These are phyloP conservation scores for Hypomesus transpacificus DNA, from an alignment of 2,113 vertebrate species.

Conservation along the genomic window DNA sequence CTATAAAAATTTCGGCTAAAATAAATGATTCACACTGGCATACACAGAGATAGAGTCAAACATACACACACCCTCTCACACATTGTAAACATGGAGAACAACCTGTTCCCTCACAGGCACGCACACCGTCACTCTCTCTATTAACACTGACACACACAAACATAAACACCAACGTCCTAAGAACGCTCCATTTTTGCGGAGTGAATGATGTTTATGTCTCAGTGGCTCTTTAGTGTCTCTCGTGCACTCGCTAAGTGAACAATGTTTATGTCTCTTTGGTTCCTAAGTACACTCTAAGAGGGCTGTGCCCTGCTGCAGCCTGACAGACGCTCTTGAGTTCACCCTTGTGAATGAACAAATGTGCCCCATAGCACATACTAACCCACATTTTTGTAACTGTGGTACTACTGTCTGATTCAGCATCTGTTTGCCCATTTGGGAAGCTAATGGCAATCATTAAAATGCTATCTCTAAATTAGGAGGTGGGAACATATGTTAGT, in stretches of 20 bases:
- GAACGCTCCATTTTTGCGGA: slow-evolving; percentile 39
- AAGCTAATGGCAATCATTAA: slow-evolving; percentile 27
- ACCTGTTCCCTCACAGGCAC: slow-evolving; percentile 24
- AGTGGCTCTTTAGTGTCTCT: slow-evolving; percentile 34
- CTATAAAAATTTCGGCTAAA: too few relatives aligned
- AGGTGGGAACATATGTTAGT: slow-evolving; percentile 20
- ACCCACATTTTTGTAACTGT: slow-evolving; percentile 34
- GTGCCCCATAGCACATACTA: slow-evolving; percentile 29
- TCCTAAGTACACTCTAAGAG: slow-evolving; percentile 49
- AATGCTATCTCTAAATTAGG: slow-evolving; percentile 54
- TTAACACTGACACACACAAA: slow-evolving; percentile 55
- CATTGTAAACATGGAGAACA: slow-evolving; percentile 33
- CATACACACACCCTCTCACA: background rate
- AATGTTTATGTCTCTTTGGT: slow-evolving; percentile 58
- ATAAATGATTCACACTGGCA: too few relatives aligned
- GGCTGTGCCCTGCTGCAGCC: slow-evolving; percentile 42
- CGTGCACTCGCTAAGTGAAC: slow-evolving; percentile 35
- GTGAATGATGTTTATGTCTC: slow-evolving; percentile 61
- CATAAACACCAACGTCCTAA: slow-evolving; percentile 56
- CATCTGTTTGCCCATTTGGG: slow-evolving; percentile 39
- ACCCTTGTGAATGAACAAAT: slow-evolving; percentile 43
- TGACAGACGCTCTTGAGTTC: slow-evolving; percentile 36
- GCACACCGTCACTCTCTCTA: slow-evolving; percentile 43
- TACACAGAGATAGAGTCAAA: background rate
- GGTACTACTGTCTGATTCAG: slow-evolving; percentile 22